A percentile compares a stretch with the other conserved stretches of the same genome.
phyloP scores from a whole-genome alignment of 2,113 vertebrate species.

The Pluvialis apricaria region DNA sequence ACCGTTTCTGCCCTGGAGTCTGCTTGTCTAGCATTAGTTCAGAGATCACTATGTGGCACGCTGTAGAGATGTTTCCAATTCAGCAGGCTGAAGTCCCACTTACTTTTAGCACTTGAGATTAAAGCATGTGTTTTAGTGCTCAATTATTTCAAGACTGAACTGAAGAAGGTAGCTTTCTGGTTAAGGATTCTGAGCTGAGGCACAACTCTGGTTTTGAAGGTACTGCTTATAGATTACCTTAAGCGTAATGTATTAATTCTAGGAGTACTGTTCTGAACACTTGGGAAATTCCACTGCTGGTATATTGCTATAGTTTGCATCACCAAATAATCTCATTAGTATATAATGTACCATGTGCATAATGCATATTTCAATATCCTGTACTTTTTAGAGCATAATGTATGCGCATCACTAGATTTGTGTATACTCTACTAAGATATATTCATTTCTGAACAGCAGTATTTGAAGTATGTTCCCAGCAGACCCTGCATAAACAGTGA shows the following conservation, averaged over 20 bases:
- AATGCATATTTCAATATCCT: background rate
- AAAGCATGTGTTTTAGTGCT: background rate
- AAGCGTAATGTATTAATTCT: background rate
- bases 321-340: background rate
- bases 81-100: background rate
- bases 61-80: background rate
- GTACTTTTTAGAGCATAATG: background rate
- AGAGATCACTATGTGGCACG: background rate
- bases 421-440: background rate
- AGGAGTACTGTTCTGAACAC: background rate
- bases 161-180: background rate
- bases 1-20: background rate
- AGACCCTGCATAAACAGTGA: constrained; percentile 17
- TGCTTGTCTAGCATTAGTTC: background rate
- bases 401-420: background rate
- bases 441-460: background rate
- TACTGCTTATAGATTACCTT: background rate
- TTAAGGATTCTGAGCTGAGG: background rate
- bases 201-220: background rate
- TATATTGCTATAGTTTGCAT: background rate
- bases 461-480: background rate
- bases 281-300: background rate
- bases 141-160: background rate
- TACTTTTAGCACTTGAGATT: background rate
- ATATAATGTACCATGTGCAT: background rate